phyloP scores from a whole-genome alignment of 2,888 invertebrate genomes.

The Caenorhabditis parvicauda region DNA sequence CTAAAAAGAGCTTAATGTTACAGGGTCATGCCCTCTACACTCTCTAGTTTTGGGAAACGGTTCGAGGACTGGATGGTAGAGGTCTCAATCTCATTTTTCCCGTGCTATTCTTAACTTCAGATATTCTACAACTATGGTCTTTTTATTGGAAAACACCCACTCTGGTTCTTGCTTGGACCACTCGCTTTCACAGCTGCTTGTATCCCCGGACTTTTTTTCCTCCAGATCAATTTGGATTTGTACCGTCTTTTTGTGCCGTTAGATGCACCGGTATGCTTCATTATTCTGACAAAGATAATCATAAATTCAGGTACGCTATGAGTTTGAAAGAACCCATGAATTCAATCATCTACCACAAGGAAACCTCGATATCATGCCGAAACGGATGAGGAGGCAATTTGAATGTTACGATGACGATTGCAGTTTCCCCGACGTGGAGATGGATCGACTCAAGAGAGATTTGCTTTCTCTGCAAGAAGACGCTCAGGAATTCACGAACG shows the following conservation, averaged over 20 bases:
- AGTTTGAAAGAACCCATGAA: conserved; percentile 43
- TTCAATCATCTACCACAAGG: conserved; percentile 52
- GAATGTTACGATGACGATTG: conserved; percentile 13
- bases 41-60: conserved; percentile 21
- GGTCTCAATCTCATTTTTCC: conserved; percentile 5
- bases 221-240: conserved; percentile 59
- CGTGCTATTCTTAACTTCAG: not conserved
- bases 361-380: conserved; percentile 28
- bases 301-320: conserved; percentile 28
- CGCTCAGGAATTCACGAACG: conserved; percentile 6
- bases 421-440: conserved; percentile 32
- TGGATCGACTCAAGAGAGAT: conserved; percentile 30
- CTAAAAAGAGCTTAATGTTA: too few species aligned
- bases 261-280: conserved; percentile 56
- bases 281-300: not conserved
- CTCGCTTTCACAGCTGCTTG: conserved; percentile 41
- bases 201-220: conserved; percentile 50
- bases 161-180: conserved; percentile 33
- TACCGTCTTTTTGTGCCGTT: conserved; percentile 59
- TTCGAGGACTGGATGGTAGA: conserved; percentile 44
- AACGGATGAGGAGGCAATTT: conserved; percentile 16
- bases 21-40: conserved; percentile 4
- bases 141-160: conserved; percentile 54
- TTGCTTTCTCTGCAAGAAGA: conserved; percentile 20
- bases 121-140: conserved; percentile 54